These are phyloP conservation scores for Drosophila ficusphila DNA, from an alignment of 1,140 invertebrate genomes.

Conservation along the genomic window DNA sequence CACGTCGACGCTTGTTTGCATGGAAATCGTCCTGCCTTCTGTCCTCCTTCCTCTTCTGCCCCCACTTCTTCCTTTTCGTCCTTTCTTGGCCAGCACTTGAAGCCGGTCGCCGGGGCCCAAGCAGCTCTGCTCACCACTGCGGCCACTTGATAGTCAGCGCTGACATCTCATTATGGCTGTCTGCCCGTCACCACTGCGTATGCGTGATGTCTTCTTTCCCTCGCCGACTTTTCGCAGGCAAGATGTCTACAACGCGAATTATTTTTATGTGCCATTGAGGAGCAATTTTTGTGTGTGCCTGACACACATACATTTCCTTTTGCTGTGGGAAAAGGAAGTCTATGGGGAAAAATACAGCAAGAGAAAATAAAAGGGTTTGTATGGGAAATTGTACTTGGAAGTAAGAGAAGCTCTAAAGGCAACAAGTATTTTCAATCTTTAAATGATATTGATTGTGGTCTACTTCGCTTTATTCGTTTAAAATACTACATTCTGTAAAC, in stretches of 20 bases:
- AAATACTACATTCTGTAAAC: neutral
- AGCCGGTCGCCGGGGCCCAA: slow-evolving; percentile 72
- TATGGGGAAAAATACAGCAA: neutral
- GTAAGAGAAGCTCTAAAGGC: too few relatives aligned
- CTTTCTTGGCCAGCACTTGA: slow-evolving; percentile 56
- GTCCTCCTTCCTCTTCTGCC: neutral
- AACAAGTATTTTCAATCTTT: too few relatives aligned
- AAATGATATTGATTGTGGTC: neutral
- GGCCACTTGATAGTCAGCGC: slow-evolving; percentile 78
- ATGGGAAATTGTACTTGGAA: neutral
- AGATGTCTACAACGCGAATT: slow-evolving; percentile 76
- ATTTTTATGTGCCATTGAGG: slow-evolving; percentile 75
- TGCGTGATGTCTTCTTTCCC: slow-evolving; percentile 63
- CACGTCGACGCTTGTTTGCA: slow-evolving; percentile 73
- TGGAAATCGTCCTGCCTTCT: slow-evolving; percentile 37
- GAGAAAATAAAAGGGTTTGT: neutral
- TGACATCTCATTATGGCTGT: slow-evolving; percentile 82
- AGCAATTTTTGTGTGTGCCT: slow-evolving; percentile 59
- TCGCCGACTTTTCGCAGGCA: slow-evolving; percentile 36
- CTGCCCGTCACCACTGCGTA: slow-evolving; percentile 65
- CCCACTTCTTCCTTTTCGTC: too few relatives aligned
- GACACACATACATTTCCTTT: slow-evolving; percentile 24
- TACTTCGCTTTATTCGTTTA: neutral
- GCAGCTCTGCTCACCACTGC: slow-evolving; percentile 29
- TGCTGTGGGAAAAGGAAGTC: slow-evolving; percentile 10